Evolutionary conservation across 2,888 invertebrate species (phyloP).

Genomic region (Oligia fasciuncula): DNA sequence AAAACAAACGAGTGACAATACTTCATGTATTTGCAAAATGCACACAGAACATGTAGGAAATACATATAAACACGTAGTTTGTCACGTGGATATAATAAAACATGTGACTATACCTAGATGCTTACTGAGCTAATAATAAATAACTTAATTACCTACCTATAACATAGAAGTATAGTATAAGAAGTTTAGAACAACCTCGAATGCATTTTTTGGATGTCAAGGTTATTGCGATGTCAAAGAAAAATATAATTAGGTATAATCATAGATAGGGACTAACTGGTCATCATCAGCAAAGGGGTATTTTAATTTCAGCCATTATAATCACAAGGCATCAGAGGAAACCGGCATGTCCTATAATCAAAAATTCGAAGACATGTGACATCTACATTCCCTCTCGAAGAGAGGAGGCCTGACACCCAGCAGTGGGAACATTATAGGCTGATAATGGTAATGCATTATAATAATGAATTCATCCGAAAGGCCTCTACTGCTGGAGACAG

Average conservation of each 20-base stretch:
- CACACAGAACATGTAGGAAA: conserved; percentile 5
- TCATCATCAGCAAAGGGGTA: not conserved
- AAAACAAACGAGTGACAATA: not conserved
- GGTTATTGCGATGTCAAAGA: not conserved
- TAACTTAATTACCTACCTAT: not conserved
- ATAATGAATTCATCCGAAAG: not conserved
- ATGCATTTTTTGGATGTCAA: conserved; percentile 9
- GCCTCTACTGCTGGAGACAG: not conserved
- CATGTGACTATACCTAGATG: not conserved
- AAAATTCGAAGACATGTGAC: too few relatives aligned
- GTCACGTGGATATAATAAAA: not conserved
- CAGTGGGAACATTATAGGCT: too few relatives aligned
- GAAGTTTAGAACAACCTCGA: not conserved
- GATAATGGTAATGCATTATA: not conserved
- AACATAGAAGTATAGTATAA: not conserved
- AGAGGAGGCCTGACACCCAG: too few relatives aligned
- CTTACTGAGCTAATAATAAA: not conserved
- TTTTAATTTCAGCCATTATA: not conserved
- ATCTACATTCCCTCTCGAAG: too few relatives aligned
- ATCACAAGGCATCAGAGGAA: not conserved
- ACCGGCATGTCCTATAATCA: too few relatives aligned
- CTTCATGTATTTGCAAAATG: not conserved
- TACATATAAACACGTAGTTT: not conserved
- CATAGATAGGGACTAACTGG: not conserved
- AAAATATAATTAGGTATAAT: not conserved